Evolutionary conservation across 2,113 vertebrate genomes (phyloP).

Genomic region (Sphyrna mokarran): DNA sequence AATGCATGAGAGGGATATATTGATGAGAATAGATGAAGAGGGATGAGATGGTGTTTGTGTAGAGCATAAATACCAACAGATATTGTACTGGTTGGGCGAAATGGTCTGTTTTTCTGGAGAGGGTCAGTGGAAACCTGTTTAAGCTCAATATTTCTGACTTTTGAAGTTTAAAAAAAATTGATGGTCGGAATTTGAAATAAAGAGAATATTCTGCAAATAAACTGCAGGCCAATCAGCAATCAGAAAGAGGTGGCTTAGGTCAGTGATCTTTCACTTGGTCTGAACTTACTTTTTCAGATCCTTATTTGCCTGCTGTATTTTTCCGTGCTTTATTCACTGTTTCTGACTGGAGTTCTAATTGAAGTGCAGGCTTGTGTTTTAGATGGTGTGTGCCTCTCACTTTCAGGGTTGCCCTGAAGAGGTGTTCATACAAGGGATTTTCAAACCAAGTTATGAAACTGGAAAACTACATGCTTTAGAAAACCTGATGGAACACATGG

Average conservation of each 20-base stretch:
- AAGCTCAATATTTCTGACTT: background rate
- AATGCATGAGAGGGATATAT: background rate
- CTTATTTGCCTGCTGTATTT: background rate
- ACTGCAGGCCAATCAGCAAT: background rate
- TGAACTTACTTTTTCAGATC: background rate
- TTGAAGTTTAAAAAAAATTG: background rate
- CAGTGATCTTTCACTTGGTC: background rate
- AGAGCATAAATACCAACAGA: background rate
- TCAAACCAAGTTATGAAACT: constrained; percentile 76
- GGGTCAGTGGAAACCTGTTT: background rate
- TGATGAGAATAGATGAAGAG: background rate
- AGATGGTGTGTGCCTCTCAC: constrained; percentile 16
- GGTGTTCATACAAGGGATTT: constrained; percentile 84
- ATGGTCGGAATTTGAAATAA: background rate
- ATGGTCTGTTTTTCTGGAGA: background rate
- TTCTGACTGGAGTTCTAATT: background rate
- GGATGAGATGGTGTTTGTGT: background rate
- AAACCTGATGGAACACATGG: constrained; percentile 77
- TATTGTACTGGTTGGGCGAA: background rate
- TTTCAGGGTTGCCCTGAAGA: constrained; percentile 80
- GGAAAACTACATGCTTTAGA: constrained; percentile 76
- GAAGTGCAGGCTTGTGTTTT: background rate
- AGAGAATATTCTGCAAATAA: background rate
- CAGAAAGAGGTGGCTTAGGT: background rate
- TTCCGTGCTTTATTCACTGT: background rate